Evolutionary conservation across 2,797 vertebrate genomes (phyloP), one percentile per base, ranked within the genome.

Genomic region (Neostethus bicornis): DNA sequence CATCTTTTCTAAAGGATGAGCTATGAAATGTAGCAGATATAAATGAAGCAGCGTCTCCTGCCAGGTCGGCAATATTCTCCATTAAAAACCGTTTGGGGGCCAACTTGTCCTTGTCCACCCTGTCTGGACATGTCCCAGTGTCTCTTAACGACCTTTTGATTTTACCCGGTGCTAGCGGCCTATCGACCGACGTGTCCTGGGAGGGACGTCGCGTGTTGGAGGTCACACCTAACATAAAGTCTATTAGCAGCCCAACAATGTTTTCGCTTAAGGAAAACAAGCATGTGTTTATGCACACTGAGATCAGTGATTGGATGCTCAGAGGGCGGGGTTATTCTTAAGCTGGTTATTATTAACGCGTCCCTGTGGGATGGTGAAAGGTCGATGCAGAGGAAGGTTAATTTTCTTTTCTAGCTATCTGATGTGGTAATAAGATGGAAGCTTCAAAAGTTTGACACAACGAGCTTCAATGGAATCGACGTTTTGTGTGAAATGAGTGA

Each of bases 101-200:
- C 28, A 67, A 66, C 59, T 9, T 31, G 55, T 43, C 68, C 75
- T 73, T 64, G 63, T 87, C 78, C 57, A 35, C 20, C 83, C 46
- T 61, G 77, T 66, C 72, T 51, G 66, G 66, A 70, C 85, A 84
- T 14, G 29, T 86, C 70, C 46, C 28, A 0, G 49, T 35, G 62
- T 80, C 77, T 69, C 70, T 51, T 88, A 85, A 90, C 74, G 47
- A 77, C 54, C 58, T 76, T 86, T 89, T 89, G 87, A 91, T 91
- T 83, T 69, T 65, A 80, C 79, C 69, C 70, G 23, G 45, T 61
- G 64, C 68, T 86, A 48, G 67, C 25, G 54, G 58, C 45, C 73
- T 66, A 88, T 86, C 60, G 73, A 85, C 78, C 43, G 25, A 64
- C 44, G 44, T 44, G 51, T 83, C 81, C 79, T 47, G 38, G 10